phyloP scores from a whole-genome alignment of 2,888 invertebrate species.

The Labia minor region DNA sequence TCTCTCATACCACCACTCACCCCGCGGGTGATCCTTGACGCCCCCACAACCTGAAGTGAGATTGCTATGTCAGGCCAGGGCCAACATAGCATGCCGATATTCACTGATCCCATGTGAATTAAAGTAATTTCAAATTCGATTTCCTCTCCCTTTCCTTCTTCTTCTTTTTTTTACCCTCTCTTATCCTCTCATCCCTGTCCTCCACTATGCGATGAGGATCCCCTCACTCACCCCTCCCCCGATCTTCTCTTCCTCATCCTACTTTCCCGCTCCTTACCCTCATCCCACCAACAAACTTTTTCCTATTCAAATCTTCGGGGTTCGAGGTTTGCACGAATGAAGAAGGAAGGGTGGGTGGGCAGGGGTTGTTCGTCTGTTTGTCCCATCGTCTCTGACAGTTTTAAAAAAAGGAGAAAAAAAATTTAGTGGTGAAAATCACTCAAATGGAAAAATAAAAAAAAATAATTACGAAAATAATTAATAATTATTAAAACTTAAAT shows the following conservation, averaged over 20 bases:
- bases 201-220: background rate
- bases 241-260: background rate
- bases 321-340: conserved; percentile 9
- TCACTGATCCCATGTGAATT: conserved; percentile 13
- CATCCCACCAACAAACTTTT: background rate
- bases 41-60: conserved; percentile 13
- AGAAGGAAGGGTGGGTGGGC: background rate
- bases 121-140: conserved; percentile 13
- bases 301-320: conserved; percentile 13
- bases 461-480: no score
- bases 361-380: background rate
- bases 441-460: no score
- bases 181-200: background rate
- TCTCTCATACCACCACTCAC: no score
- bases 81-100: conserved; percentile 13
- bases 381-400: background rate
- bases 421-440: no score
- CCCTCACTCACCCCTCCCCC: background rate
- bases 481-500: no score
- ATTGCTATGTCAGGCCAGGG: conserved; percentile 9
- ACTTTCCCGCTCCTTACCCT: background rate
- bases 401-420: no score
- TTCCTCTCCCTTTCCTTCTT: background rate
- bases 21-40: background rate
- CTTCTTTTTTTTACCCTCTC: conserved; percentile 4